Base-by-base conservation (phyloP, 2,113 vertebrate species). In the Morone saxatilis region DNA sequence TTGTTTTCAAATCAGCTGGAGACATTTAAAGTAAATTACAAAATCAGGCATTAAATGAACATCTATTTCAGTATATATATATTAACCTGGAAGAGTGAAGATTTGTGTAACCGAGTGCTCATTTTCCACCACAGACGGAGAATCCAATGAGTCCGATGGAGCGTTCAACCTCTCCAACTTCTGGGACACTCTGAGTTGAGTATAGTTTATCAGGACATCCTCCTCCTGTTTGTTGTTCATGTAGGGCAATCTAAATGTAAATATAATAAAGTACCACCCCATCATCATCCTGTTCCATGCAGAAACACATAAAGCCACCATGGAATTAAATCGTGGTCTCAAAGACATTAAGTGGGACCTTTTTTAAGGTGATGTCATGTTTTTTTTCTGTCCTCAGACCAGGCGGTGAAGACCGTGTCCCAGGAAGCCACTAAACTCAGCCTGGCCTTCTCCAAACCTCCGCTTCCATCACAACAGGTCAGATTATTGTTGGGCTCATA, bases 341-440 rank as follows among this genome's bases (percentile, higher is more conserved):
- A 9, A n/a, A 45, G n/a, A 8, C 5, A 0, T 56, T 76, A 48
- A 38, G 3, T 59, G 10, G n/a, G 22, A 25, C 11, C 0, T 25
- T 16, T 31, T 47, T 12, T 20, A 61, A 50, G 13, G 13, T 48
- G 14, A 61, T 10, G 2, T 73, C 12, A 14, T 7, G 31, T 41
- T 25, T 85, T 6, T 47, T 41, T 11, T 57, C 14, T 89, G 7
- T 88, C 41, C 41, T 80, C 88, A 99, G 98, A 89, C 82, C 96
- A 97, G 81, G 93, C 97, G 0, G 97, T 96, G 41, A 95, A 94
- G 79, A 83, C 86, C 0, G 92, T 95, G 0, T 97, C 97, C 0
- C 95, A 96, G 73, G 97, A 98, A 93, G 97, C 97, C 76, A 97
- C 96, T 0, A 96, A 97, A 85, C 94, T 99, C 83, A 98, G 97